A percentile compares a stretch with the other conserved stretches of the same genome.
These are phyloP conservation scores for Momotus momota DNA, from an alignment of 2,797 vertebrate species.

Conservation along the genomic window DNA sequence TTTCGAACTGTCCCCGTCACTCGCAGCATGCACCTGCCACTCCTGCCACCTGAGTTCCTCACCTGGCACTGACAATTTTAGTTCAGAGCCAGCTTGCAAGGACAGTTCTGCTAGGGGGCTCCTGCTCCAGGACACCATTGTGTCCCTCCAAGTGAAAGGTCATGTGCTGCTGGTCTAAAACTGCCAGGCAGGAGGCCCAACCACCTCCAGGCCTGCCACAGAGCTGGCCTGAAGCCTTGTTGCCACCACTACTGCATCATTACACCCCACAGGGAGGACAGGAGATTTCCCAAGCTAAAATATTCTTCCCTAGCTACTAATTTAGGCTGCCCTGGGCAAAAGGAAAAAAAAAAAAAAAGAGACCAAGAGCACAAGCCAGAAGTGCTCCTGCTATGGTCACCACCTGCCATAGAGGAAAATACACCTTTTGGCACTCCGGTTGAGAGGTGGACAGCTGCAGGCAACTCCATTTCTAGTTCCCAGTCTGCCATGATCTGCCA, in stretches of 20 bases:
- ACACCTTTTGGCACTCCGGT: not conserved
- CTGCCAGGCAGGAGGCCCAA: not conserved
- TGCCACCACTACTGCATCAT: not conserved
- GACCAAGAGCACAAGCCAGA: not conserved
- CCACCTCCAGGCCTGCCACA: not conserved
- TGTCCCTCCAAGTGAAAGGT: not conserved
- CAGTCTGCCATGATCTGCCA: not conserved
- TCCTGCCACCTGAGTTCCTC: not conserved
- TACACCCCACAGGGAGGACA: not conserved
- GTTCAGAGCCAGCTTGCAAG: not conserved
- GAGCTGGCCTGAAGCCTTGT: not conserved
- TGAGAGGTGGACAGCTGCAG: not conserved
- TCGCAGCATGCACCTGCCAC: not conserved
- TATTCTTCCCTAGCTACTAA: not conserved
- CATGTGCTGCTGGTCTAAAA: not conserved
- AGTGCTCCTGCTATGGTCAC: fast-evolving
- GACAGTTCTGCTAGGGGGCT: not conserved
- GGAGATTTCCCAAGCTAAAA: not conserved
- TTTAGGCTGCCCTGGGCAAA: not conserved
- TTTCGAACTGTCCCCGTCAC: not conserved
- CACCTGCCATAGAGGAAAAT: not conserved
- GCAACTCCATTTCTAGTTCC: not conserved
- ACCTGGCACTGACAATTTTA: not conserved
- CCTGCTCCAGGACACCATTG: not conserved
- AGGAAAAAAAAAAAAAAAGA: not conserved